phyloP scores from a whole-genome alignment of 2,888 invertebrate genomes.

The Bugula neritina region DNA sequence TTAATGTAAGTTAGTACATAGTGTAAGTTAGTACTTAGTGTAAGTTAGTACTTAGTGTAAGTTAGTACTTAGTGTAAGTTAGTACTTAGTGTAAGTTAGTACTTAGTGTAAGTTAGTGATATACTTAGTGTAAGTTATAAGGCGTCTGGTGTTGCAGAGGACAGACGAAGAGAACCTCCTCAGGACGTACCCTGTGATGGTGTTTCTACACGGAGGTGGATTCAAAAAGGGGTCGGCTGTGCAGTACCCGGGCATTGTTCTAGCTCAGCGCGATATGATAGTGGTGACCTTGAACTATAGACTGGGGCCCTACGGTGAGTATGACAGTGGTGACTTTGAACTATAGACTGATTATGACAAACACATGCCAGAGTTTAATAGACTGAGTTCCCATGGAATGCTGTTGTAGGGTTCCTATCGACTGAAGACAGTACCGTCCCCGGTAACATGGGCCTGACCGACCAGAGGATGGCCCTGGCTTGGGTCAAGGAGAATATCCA shows the following conservation, averaged over 20 bases:
- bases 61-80: too few species aligned
- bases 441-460: slow-evolving; percentile 57
- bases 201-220: slow-evolving; percentile 58
- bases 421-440: slow-evolving; percentile 55
- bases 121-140: too few species aligned
- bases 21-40: too few species aligned
- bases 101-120: too few species aligned
- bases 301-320: slow-evolving; percentile 56
- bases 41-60: too few species aligned
- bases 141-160: not conserved
- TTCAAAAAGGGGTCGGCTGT: slow-evolving; percentile 55
- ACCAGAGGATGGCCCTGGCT: slow-evolving; percentile 54
- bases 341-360: slow-evolving; percentile 53
- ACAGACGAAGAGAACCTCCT: not conserved
- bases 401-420: slow-evolving; percentile 57
- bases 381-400: too few species aligned
- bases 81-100: too few species aligned
- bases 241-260: slow-evolving; percentile 56
- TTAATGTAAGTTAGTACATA: too few species aligned
- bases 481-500: slow-evolving; percentile 66
- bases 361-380: not conserved
- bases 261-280: slow-evolving; percentile 57
- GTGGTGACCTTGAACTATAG: slow-evolving; percentile 59
- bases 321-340: slow-evolving; percentile 58
- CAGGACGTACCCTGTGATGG: slow-evolving; percentile 55